These are phyloP conservation scores for Phrynocephalus versicolor DNA, from an alignment of 2,113 vertebrate species.

Conservation along the genomic window DNA sequence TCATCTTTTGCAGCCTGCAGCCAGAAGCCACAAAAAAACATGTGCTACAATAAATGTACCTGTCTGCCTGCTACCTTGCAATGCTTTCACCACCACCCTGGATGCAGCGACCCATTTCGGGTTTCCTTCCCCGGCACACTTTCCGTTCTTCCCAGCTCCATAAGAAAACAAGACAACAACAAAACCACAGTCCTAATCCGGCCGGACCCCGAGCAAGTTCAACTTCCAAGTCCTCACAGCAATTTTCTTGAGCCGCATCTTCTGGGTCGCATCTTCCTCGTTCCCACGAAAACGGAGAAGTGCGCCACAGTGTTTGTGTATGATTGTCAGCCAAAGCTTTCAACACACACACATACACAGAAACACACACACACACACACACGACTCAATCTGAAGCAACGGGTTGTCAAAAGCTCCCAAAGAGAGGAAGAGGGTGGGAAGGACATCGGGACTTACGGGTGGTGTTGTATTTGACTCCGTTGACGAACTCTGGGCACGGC, in stretches of 20 bases:
- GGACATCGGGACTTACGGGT: conserved; percentile 83
- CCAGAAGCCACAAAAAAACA: not conserved
- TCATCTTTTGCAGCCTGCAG: not conserved
- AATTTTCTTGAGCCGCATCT: conserved; percentile 33
- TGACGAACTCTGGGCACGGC: conserved; percentile 95
- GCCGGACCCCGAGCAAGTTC: not conserved
- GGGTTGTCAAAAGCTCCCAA: not conserved
- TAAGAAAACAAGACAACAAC: not conserved
- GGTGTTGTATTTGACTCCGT: conserved; percentile 97
- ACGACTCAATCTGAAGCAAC: too few relatives aligned
- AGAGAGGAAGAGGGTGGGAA: not conserved
- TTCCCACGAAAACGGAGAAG: conserved; percentile 17
- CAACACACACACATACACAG: not conserved
- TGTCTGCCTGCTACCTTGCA: not conserved
- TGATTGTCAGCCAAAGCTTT: not conserved
- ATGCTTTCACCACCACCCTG: not conserved
- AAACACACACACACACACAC: too few relatives aligned
- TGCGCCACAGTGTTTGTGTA: not conserved
- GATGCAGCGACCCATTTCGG: not conserved
- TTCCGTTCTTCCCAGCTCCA: conserved; percentile 20
- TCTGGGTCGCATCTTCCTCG: conserved; percentile 45
- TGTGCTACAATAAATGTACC: not conserved
- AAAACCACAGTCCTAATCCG: not conserved
- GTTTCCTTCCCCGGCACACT: not conserved
- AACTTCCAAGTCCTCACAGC: not conserved